Percentiles rank a stretch among this genome's conserved stretches.
phyloP scores from a whole-genome alignment of 2,113 vertebrate genomes.

The Megaceryle maxima region DNA sequence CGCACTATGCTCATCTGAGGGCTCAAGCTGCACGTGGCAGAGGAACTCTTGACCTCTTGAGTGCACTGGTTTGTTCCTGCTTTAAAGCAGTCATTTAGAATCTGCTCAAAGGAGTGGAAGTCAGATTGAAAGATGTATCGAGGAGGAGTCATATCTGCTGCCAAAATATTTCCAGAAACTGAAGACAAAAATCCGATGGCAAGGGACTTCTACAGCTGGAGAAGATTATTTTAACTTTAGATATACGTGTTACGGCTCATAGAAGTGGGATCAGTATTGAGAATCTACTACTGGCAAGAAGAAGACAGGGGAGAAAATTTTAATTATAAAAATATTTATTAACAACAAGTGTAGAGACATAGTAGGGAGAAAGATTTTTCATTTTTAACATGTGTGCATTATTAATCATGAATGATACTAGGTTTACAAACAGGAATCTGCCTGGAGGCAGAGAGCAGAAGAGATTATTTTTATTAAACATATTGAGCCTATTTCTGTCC shows the following conservation, averaged over 20 bases:
- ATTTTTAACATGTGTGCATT: constrained; percentile 27
- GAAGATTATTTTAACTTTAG: constrained; percentile 14
- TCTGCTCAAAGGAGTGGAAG: background rate
- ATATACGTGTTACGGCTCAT: background rate
- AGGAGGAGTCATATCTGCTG: background rate
- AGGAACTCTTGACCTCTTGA: background rate
- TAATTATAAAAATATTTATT: constrained; percentile 45
- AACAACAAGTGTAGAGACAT: background rate
- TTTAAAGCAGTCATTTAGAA: background rate
- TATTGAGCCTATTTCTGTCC: background rate
- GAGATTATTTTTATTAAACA: constrained; percentile 2
- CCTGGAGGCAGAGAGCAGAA: background rate
- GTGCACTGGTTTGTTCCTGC: background rate
- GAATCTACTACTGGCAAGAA: constrained; percentile 25
- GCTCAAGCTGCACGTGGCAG: background rate
- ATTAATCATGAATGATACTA: background rate
- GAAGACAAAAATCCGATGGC: background rate
- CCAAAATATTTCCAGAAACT: constrained; percentile 31
- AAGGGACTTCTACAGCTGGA: background rate
- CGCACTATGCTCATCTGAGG: background rate
- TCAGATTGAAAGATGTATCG: background rate
- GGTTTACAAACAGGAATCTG: background rate
- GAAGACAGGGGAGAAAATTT: background rate
- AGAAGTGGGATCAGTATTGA: background rate
- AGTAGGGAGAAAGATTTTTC: background rate